A percentile compares a stretch with the other conserved stretches of the same genome.
Conservation (phyloP, 1,140 invertebrate species). For the Panonychus citri region DNA sequence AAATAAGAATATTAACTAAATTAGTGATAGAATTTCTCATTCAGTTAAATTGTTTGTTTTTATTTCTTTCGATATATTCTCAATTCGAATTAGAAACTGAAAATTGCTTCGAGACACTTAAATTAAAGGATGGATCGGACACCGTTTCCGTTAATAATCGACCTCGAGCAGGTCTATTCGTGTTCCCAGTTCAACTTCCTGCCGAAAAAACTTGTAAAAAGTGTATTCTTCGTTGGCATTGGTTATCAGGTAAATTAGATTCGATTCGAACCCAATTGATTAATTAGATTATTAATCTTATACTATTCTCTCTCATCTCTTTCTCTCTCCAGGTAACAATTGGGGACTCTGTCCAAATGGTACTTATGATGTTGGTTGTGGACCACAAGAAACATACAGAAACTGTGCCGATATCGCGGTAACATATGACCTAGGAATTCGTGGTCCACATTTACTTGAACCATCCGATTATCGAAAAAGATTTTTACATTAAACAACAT, state of each 20-base stretch:
- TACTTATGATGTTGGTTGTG: constrained; percentile 33
- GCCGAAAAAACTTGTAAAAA: constrained; percentile 16
- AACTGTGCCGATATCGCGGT: constrained; percentile 48
- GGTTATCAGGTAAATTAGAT: constrained; percentile 18
- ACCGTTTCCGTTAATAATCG: constrained; percentile 9
- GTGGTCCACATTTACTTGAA: neutral
- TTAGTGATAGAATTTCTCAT: neutral
- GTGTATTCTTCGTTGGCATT: constrained; percentile 23
- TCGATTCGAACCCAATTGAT: neutral
- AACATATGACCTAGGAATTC: constrained; percentile 1
- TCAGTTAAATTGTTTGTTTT: no score
- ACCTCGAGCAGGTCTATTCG: constrained; percentile 8
- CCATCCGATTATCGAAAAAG: neutral
- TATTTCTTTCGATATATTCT: neutral
- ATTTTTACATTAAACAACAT: neutral
- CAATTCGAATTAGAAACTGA: constrained; percentile 17
- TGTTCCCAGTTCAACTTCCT: constrained; percentile 17
- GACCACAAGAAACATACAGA: constrained; percentile 62
- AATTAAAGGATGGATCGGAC: constrained; percentile 16
- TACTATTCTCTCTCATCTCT: no score
- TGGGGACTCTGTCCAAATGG: constrained; percentile 16
- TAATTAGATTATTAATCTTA: neutral
- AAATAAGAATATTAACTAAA: neutral
- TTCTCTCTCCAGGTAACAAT: constrained; percentile 17
- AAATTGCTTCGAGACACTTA: constrained; percentile 22